Percentiles rank a stretch among this genome's conserved stretches.
These are phyloP conservation scores for Julus scanicus DNA, from an alignment of 2,888 invertebrate species.

Conservation along the genomic window DNA sequence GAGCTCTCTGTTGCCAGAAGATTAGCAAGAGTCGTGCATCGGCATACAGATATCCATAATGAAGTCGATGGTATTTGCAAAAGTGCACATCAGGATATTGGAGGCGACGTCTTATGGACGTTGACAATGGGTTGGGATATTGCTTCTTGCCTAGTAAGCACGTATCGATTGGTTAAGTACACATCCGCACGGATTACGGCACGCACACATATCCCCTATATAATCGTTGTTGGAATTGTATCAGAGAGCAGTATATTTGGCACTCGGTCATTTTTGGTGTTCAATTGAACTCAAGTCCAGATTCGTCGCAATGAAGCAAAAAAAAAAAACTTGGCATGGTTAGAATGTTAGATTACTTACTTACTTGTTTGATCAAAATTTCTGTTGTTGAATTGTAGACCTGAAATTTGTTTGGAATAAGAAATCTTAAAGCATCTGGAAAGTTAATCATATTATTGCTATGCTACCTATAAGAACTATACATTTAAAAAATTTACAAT, in stretches of 20 bases:
- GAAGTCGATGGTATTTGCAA: not conserved
- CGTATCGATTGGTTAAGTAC: constrained; percentile 34
- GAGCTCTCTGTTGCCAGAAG: constrained; percentile 25
- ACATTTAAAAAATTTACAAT: no score
- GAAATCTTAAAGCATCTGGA: no score
- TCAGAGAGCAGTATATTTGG: not conserved
- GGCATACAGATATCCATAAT: not conserved
- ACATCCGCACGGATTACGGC: constrained; percentile 23
- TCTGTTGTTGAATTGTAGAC: no score
- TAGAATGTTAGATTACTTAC: no score
- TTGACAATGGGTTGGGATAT: not conserved
- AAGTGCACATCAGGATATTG: constrained; percentile 24
- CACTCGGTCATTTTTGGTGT: not conserved
- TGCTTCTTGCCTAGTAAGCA: constrained; percentile 39
- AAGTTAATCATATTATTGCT: no score
- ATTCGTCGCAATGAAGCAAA: not conserved
- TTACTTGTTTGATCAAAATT: no score
- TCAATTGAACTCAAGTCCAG: not conserved
- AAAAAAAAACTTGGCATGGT: not conserved
- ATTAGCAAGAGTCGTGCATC: not conserved
- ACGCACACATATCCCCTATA: not conserved
- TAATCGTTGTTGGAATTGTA: constrained; percentile 2
- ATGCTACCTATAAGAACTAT: no score
- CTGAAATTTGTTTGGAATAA: no score
- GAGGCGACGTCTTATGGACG: not conserved